Evolutionary conservation across 2,113 vertebrate genomes (phyloP), one percentile per base, ranked within the genome.

Genomic region (Mastomys coucha): DNA sequence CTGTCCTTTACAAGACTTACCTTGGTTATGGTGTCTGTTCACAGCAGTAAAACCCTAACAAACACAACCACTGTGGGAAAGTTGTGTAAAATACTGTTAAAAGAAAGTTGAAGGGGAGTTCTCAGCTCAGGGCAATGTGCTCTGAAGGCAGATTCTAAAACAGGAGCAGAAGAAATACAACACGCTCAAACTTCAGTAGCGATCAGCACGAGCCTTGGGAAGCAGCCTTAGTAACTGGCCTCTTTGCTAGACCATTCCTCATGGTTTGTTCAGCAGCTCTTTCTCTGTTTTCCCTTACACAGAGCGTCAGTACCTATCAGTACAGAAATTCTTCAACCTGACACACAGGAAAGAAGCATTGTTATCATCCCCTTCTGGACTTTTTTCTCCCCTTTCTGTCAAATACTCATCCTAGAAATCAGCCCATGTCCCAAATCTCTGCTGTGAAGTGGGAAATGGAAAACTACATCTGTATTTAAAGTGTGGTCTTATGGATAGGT

Each of bases 381-480:
- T 65, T 45, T 63, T 56, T 17, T 70, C 11, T 91, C 1, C 67
- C 19, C n/a, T 17, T 88, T 2, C 65, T 28, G 6, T 92, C 81
- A 89, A 87, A 75, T 20, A 69, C 51, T 58, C 11, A 72, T n/a
- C 80, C 77, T 36, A 56, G 56, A 75, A 88, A 49, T n/a, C 20
- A 36, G 13, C 42, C 42, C n/a, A 0, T 16, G 7, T 26, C 33
- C 82, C 69, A 51, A 56, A n/a, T 91, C 60, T 19, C 5, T 28
- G 31, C 51, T 77, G 8, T 70, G 69, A 65, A 81, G 63, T 36
- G 4, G 13, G 82, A 88, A 81, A 49, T 70, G 88, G 94, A 39
- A 69, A 88, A 69, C 19, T 45, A 49, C 45, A 91, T 93, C 73
- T 67, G 11, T 77, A 96, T 82, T 89, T 89, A 91, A 91, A 67